Evolutionary conservation across 2,888 invertebrate genomes (phyloP), one percentile per base, ranked within the genome.

Genomic region (Ornithoptera alexandrae): DNA sequence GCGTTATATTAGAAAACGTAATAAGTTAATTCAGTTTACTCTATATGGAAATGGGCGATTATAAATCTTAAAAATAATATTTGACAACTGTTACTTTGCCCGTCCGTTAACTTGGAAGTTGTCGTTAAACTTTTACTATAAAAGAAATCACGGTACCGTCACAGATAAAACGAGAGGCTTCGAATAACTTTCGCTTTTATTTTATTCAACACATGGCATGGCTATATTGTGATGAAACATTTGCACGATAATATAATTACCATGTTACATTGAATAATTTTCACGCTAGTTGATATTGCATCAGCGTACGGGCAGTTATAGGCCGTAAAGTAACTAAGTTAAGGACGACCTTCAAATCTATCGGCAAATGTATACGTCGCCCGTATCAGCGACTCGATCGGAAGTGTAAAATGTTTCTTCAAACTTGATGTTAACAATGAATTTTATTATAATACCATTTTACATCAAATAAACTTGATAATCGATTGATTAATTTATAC

Each of bases 221-320:
- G 62, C 42, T 46, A 39, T 39, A 57, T 36, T 46, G 58, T 68
- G 67, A 62, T 46, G 58, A 68, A 68, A 68, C 67, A 58, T 67
- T 36, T 61, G 61, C 36, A 62, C 53, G 36, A 39, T 61, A 67
- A 56, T 62, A 57, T 68, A 68, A 68, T 62, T 68, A 68, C 24
- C 62, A 62, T 62, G 62, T 68, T 62, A 62, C 57, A 67, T 62
- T 62, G 62, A 67, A 58, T 62, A 62, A 56, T 62, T 62, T 67
- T 67, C 57, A 67, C 62, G 62, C 62, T 67, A 10, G 57, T 46
- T 57, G 67, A 36, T 58, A 42, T 10, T 53, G 20, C 46, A 7
- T 58, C 42, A 58, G 62, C 6, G 42, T 58, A 30, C 58, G 62
- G 17, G 58, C 58, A n/a, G 62, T 62, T 62, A 68, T 68, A 63